These are phyloP conservation scores for Empidonax alnorum DNA, from an alignment of 2,113 vertebrate species.

Conservation along the genomic window DNA sequence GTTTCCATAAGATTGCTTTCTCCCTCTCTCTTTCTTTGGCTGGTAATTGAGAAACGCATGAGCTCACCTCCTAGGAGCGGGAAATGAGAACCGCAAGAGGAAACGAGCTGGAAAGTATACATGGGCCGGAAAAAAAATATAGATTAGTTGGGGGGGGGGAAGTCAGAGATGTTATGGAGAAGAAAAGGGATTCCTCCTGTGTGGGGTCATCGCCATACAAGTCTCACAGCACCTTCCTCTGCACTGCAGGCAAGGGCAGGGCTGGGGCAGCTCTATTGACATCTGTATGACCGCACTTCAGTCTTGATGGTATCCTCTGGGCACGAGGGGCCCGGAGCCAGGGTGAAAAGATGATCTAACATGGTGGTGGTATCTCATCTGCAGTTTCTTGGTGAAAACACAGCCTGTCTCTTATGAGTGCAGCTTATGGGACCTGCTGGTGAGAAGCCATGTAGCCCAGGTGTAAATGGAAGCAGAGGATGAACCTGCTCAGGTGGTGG, in stretches of 20 bases:
- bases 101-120: slow-evolving; percentile 71
- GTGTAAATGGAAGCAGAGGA: background rate
- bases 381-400: background rate
- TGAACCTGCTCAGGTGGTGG: background rate
- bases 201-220: background rate
- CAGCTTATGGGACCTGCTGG: background rate
- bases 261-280: background rate
- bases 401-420: background rate
- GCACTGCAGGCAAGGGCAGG: background rate
- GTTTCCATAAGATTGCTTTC: slow-evolving; percentile 71
- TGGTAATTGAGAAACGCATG: slow-evolving; percentile 71
- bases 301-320: background rate
- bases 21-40: slow-evolving; percentile 60
- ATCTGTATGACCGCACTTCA: background rate
- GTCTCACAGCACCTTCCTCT: background rate
- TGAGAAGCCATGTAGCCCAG: background rate
- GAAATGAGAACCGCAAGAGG: slow-evolving; percentile 70
- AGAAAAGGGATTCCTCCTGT: slow-evolving; percentile 40
- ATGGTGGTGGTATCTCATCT: background rate
- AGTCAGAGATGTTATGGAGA: slow-evolving; percentile 19
- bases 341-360: background rate
- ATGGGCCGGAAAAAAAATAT: slow-evolving; percentile 36
- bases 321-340: background rate
- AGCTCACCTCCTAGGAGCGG: slow-evolving; percentile 73
- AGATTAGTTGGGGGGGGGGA: slow-evolving; percentile 16